Evolutionary conservation across 2,113 vertebrate species (phyloP).

Genomic region (Atractosteus spatula): DNA sequence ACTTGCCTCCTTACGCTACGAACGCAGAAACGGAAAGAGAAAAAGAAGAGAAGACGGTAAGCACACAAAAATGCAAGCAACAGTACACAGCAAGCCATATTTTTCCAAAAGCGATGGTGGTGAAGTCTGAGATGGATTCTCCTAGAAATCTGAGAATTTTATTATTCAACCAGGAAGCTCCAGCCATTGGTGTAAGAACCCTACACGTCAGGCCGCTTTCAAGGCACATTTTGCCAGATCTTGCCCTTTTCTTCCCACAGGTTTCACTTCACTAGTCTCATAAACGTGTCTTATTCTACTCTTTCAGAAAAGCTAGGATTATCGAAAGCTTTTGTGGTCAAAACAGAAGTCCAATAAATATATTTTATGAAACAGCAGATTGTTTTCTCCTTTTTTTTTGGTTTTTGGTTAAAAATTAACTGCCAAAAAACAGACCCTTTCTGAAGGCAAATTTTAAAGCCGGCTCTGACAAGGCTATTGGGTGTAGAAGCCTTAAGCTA

Average conservation of each 20-base stretch:
- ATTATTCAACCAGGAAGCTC: too few species aligned
- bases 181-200: too few species aligned
- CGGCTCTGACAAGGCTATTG: slow-evolving; percentile 34
- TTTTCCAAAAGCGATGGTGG: neutral
- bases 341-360: slow-evolving; percentile 22
- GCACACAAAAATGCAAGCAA: slow-evolving; percentile 16
- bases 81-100: neutral
- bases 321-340: neutral
- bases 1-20: slow-evolving; percentile 19
- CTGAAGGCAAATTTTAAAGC: slow-evolving; percentile 22
- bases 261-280: too few species aligned
- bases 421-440: slow-evolving; percentile 25
- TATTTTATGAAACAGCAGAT: slow-evolving; percentile 16
- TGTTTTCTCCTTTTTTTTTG: slow-evolving; percentile 23
- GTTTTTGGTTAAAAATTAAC: neutral
- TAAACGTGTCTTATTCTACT: too few species aligned
- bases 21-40: slow-evolving; percentile 18
- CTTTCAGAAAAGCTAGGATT: too few species aligned
- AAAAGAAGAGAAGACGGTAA: neutral
- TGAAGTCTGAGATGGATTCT: neutral
- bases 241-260: too few species aligned
- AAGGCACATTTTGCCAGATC: too few species aligned
- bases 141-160: too few species aligned
- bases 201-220: too few species aligned
- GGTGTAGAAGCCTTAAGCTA: slow-evolving; percentile 22